Evolutionary conservation across 2,888 invertebrate species (phyloP), one percentile per base, ranked within the genome.

Genomic region (Phengaris arion): DNA sequence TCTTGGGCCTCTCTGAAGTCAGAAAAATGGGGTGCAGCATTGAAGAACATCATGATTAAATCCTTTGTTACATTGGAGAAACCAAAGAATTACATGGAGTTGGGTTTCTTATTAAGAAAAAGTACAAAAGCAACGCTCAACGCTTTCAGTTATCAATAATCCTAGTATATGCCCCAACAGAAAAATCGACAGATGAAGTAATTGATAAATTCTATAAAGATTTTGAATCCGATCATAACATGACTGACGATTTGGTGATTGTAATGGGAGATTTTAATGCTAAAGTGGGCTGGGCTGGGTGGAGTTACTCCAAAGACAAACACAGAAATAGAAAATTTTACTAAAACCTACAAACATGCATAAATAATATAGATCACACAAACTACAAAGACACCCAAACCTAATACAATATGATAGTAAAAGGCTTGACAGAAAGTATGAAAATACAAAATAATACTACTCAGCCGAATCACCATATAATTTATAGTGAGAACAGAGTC

Each of bases 51-150:
- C 78, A 79, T 5, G 74, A 79, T 4, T 78, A 79, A 48, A 78
- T 80, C 6, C 13, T 81, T 12, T 80, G 79, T 59, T 77, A 80
- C 74, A 57, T 79, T 8, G 79, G 80, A 0, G 70, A 79, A 78
- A 81, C 79, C 9, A 77, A 77, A 77, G 81, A 80, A 8, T 76
- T 78, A 68, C 74, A 79, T 48, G 81, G 81, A 1, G 80, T 81
- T 35, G 82, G 80, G 8, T 80, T 81, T 55, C 73, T 80, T 74
- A 75, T 81, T 0, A 81, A 77, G 59, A 81, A 78, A 22, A 76
- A 76, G 77, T 68, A 78, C 68, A 80, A 78, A 77, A 75, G 76
- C 48, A 78, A 81, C n/a, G n/a, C 75, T 12, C 68, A 70, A 68
- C 52, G 55, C 22, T 74, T 75, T 35, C 15, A 35, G 22, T 68